phyloP scores from a whole-genome alignment of 2,888 invertebrate species.

The Orthosia gracilis region DNA sequence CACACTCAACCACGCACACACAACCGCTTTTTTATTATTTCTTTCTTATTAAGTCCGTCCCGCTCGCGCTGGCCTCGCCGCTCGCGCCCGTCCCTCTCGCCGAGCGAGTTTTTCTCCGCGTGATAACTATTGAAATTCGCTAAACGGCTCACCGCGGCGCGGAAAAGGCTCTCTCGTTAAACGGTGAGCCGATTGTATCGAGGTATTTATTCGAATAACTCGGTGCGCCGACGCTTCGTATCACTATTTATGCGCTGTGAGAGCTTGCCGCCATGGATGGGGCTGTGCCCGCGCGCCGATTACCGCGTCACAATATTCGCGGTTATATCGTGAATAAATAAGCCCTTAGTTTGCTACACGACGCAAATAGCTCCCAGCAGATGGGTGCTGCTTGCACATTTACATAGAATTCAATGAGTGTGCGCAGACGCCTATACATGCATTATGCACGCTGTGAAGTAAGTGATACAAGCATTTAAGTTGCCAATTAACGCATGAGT shows the following conservation, averaged over 20 bases:
- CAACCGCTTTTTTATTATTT: constrained; percentile 90
- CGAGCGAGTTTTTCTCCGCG: constrained; percentile 89
- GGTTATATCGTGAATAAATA: constrained; percentile 79
- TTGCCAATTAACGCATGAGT: constrained; percentile 17
- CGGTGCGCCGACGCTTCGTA: constrained; percentile 81
- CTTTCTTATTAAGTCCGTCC: constrained; percentile 88
- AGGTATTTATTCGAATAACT: constrained; percentile 88
- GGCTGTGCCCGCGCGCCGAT: constrained; percentile 71
- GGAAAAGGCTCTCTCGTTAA: constrained; percentile 91
- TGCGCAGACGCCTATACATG: constrained; percentile 29
- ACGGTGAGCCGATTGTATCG: constrained; percentile 89
- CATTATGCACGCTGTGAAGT: constrained; percentile 25
- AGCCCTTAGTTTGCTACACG: constrained; percentile 75
- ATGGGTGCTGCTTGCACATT: constrained; percentile 54
- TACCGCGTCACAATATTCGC: constrained; percentile 76
- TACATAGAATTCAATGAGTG: constrained; percentile 53
- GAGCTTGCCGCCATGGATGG: constrained; percentile 71
- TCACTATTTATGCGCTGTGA: constrained; percentile 86
- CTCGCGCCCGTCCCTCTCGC: constrained; percentile 82
- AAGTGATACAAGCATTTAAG: constrained; percentile 20
- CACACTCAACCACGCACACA: constrained; percentile 90
- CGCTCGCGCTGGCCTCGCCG: constrained; percentile 80
- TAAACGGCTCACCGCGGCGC: constrained; percentile 90
- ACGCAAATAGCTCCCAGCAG: constrained; percentile 70
- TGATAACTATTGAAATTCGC: constrained; percentile 91